Evolutionary conservation across 2,797 vertebrate genomes (phyloP).

Genomic region (Peromyscus melanophrys): DNA sequence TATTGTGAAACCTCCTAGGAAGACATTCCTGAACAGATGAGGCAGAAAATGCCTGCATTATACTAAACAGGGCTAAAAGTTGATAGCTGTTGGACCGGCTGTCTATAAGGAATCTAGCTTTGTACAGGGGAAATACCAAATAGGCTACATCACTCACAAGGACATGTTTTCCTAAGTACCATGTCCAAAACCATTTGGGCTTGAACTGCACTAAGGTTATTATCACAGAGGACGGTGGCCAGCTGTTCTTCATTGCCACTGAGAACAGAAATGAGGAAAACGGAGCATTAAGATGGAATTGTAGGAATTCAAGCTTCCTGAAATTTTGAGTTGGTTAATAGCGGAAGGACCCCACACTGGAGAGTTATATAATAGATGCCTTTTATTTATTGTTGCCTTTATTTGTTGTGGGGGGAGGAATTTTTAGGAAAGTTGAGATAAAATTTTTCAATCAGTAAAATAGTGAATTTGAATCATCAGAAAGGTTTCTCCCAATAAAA

Average conservation of each 20-base stretch:
- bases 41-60: conserved; percentile 83
- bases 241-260: conserved; percentile 73
- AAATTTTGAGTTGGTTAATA: conserved; percentile 61
- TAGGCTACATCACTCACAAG: conserved; percentile 77
- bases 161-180: conserved; percentile 76
- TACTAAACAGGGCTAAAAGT: conserved; percentile 75
- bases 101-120: conserved; percentile 76
- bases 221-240: conserved; percentile 70
- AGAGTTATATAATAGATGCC: conserved; percentile 43
- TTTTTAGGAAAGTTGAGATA: conserved; percentile 16
- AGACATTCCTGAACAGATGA: conserved; percentile 79
- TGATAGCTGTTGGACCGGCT: conserved; percentile 64
- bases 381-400: conserved; percentile 8
- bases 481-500: neutral
- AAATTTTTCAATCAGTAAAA: neutral
- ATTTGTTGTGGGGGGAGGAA: neutral
- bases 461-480: conserved; percentile 7
- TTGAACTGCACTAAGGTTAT: conserved; percentile 71
- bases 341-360: neutral
- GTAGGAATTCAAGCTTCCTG: conserved; percentile 74
- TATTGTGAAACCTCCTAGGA: conserved; percentile 81
- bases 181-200: conserved; percentile 75
- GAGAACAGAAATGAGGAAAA: conserved; percentile 54
- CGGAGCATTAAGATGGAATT: conserved; percentile 53
- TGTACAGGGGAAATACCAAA: conserved; percentile 83